Percentiles rank a stretch among this genome's conserved stretches.
These are phyloP conservation scores for Poecilobothrus nobilitatus DNA, from an alignment of 2,888 invertebrate species.

Conservation along the genomic window DNA sequence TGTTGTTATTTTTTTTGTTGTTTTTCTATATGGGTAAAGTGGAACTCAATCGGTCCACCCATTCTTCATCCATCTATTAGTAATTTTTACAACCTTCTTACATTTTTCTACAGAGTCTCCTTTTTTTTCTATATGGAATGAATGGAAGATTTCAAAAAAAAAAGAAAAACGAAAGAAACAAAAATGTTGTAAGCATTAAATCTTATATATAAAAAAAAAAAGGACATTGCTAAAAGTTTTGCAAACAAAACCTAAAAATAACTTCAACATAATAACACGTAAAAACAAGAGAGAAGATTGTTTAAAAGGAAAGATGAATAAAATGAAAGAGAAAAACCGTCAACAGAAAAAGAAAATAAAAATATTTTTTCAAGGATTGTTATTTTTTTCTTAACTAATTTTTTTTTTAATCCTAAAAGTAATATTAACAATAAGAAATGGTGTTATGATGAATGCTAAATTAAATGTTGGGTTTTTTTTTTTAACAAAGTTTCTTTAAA, in stretches of 20 bases:
- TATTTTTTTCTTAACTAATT: no score
- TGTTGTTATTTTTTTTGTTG: background rate
- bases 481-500: no score
- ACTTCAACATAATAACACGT: background rate
- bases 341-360: background rate
- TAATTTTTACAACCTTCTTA: background rate
- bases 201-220: background rate
- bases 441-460: background rate
- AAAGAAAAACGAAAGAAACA: background rate
- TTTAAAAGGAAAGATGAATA: background rate
- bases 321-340: background rate
- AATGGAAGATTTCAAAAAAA: background rate
- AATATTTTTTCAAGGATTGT: no score
- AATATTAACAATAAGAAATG: background rate
- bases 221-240: slow-evolving; percentile 1
- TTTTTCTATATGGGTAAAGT: no score
- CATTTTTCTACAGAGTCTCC: background rate
- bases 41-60: no score
- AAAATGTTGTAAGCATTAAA: background rate
- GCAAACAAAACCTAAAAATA: slow-evolving; percentile 6
- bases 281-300: background rate
- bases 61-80: background rate
- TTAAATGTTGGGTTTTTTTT: background rate
- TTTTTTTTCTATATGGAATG: background rate
- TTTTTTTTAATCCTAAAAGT: no score